Conservation (phyloP, 2,797 vertebrate genomes). For the Bradypodion pumilum region DNA sequence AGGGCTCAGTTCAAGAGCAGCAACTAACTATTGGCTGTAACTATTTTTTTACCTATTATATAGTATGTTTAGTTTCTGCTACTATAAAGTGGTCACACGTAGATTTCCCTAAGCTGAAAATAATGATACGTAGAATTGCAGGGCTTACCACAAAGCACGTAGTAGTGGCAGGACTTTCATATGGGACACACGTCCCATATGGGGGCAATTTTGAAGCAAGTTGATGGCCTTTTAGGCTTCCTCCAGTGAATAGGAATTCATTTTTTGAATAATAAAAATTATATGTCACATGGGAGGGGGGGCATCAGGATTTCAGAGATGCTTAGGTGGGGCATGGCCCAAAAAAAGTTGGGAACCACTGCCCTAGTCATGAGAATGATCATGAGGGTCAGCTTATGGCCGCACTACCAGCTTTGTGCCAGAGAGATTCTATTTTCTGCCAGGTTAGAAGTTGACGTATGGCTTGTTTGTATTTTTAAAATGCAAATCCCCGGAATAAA, state of each 20-base stretch:
- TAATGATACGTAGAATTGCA: background rate
- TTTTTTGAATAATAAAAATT: too few species aligned
- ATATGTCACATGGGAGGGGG: too few species aligned
- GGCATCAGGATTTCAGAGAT: too few species aligned
- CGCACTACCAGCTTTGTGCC: background rate
- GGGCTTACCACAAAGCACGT: background rate
- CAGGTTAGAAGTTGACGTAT: fast-evolving
- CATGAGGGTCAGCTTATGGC: too few species aligned
- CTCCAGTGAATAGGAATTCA: too few species aligned
- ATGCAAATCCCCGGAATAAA: background rate
- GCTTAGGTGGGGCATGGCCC: too few species aligned
- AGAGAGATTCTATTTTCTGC: background rate
- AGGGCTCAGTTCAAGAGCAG: too few species aligned
- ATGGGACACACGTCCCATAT: too few species aligned
- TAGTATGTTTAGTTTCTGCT: background rate
- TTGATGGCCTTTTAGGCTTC: too few species aligned
- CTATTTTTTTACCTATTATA: background rate
- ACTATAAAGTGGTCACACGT: background rate
- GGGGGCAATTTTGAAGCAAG: too few species aligned
- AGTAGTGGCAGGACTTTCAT: background rate
- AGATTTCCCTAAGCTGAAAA: background rate
- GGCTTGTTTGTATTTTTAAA: constrained; percentile 12
- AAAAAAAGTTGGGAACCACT: too few species aligned
- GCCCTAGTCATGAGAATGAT: background rate
- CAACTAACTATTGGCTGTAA: background rate